phyloP scores from a whole-genome alignment of 1,140 invertebrate species.

The Bombus superbus region DNA sequence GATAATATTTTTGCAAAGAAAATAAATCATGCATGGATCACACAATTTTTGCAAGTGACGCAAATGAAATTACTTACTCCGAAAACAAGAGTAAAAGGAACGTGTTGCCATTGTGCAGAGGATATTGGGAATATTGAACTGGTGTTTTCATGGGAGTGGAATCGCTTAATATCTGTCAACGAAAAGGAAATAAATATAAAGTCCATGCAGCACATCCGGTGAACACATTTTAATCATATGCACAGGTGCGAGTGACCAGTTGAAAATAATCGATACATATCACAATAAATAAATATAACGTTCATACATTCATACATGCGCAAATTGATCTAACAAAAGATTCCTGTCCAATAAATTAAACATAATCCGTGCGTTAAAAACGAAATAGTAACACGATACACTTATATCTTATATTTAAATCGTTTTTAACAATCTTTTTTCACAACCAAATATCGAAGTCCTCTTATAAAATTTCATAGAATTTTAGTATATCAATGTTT shows the following conservation, averaged over 20 bases:
- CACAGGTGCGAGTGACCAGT: constrained; percentile 25
- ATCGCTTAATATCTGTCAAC: constrained; percentile 46
- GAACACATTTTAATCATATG: constrained; percentile 38
- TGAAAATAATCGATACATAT: constrained; percentile 40
- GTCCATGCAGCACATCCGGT: constrained; percentile 16
- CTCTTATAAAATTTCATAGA: background rate
- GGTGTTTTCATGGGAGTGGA: constrained; percentile 35
- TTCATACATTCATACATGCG: constrained; percentile 41
- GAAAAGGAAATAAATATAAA: constrained; percentile 40
- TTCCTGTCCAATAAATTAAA: constrained; percentile 7
- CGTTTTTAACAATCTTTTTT: background rate
- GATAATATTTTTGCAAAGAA: background rate
- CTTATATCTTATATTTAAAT: background rate
- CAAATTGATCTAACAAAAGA: constrained; percentile 19
- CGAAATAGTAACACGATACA: background rate
- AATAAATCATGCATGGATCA: constrained; percentile 12
- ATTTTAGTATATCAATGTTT: background rate
- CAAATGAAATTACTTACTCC: constrained; percentile 42
- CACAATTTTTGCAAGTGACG: constrained; percentile 7
- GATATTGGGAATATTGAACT: constrained; percentile 50
- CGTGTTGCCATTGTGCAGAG: constrained; percentile 37
- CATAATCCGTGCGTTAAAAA: constrained; percentile 18
- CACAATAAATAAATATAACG: constrained; percentile 58
- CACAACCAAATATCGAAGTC: background rate
- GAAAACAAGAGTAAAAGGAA: constrained; percentile 34